Evolutionary conservation across 2,113 vertebrate species (phyloP).

Genomic region (western clawed frog (Xenopus tropicalis)): DNA sequence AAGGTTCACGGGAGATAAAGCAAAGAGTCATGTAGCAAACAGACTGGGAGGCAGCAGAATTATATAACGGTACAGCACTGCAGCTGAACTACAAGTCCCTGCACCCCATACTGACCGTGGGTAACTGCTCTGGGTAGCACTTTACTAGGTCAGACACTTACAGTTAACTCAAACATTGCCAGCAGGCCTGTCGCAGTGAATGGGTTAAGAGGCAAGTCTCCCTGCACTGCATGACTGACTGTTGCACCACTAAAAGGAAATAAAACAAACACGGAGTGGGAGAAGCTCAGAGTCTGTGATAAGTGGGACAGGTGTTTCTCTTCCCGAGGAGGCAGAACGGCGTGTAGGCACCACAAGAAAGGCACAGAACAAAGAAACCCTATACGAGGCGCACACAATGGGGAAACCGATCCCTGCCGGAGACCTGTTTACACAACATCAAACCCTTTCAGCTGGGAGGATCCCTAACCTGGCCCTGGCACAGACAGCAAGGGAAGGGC

Average conservation of each 20-base stretch:
- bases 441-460: not conserved
- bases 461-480: not conserved
- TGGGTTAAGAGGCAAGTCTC: too few species aligned
- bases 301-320: not conserved
- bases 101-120: too few species aligned
- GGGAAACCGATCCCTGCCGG: slow-evolving; percentile 7
- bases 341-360: not conserved
- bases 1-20: too few species aligned
- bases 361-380: not conserved
- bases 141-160: too few species aligned
- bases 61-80: too few species aligned
- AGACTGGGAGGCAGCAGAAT: too few species aligned
- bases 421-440: slow-evolving; percentile 14
- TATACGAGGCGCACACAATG: slow-evolving; percentile 13
- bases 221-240: not conserved
- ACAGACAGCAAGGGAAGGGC: too few species aligned
- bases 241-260: not conserved
- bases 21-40: too few species aligned
- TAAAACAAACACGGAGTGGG: not conserved
- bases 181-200: too few species aligned
- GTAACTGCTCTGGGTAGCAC: too few species aligned
- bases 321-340: not conserved
- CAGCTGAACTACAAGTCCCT: too few species aligned
- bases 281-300: not conserved
- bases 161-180: too few species aligned